phyloP scores from a whole-genome alignment of 2,888 invertebrate genomes.

The Acrobasis consociella region DNA sequence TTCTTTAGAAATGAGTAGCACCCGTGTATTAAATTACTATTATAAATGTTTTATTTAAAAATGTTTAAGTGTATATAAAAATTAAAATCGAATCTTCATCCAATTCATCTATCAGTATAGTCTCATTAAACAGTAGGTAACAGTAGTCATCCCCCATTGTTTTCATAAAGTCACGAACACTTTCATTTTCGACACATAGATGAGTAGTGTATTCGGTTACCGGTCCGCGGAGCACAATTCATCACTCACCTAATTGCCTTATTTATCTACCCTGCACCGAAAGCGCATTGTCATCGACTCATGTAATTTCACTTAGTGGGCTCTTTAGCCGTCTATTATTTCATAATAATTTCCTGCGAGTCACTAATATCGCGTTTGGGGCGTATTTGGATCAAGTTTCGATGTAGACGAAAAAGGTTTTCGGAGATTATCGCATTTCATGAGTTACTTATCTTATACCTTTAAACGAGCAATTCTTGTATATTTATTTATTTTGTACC shows the following conservation, averaged over 20 bases:
- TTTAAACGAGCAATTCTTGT: no score
- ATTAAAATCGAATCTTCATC: no score
- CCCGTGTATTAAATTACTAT: no score
- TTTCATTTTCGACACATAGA: background rate
- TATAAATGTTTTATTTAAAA: no score
- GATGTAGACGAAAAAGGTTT: background rate
- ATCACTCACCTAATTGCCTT: slow-evolving; percentile 72
- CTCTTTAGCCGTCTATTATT: slow-evolving; percentile 58
- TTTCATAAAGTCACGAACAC: background rate
- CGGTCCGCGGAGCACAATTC: slow-evolving; percentile 56
- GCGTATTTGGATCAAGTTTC: background rate
- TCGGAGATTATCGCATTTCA: background rate
- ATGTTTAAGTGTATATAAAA: no score
- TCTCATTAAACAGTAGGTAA: background rate
- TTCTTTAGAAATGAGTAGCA: no score
- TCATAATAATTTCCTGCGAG: slow-evolving; percentile 54
- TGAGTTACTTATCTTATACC: no score
- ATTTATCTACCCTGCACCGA: slow-evolving; percentile 67
- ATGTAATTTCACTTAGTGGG: slow-evolving; percentile 73
- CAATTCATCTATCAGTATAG: background rate
- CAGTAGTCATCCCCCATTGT: background rate
- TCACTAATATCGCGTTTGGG: slow-evolving; percentile 32
- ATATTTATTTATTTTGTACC: no score
- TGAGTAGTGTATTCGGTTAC: slow-evolving; percentile 14
- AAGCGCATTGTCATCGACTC: slow-evolving; percentile 67